Evolutionary conservation across 2,888 invertebrate species (phyloP).

Genomic region (Hemicrepidius hirtus): DNA sequence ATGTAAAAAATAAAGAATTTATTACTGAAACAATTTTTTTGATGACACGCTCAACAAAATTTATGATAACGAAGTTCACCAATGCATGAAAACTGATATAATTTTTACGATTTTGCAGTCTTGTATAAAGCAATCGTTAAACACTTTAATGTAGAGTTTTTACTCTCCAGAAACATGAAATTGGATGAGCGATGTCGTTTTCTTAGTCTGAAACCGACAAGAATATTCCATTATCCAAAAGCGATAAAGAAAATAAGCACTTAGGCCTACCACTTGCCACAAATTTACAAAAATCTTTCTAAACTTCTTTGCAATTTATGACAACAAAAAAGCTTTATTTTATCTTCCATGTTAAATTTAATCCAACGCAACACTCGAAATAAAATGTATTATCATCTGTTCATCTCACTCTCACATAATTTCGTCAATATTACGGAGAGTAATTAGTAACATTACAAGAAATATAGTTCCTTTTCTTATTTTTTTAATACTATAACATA

Average conservation of each 20-base stretch:
- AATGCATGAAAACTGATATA: neutral
- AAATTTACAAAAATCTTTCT: neutral
- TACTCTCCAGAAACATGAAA: slow-evolving; percentile 1
- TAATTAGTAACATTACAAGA: no score
- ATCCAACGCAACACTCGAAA: no score
- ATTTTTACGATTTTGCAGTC: neutral
- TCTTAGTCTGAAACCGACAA: neutral
- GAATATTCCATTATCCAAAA: slow-evolving; percentile 15
- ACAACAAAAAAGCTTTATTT: no score
- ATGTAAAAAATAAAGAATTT: no score
- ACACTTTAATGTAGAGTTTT: slow-evolving; percentile 8
- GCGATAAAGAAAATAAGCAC: slow-evolving; percentile 9
- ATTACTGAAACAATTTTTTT: no score
- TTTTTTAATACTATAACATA: no score
- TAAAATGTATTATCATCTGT: no score
- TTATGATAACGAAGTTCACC: neutral
- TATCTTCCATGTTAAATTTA: no score
- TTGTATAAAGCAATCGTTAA: neutral
- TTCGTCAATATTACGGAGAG: no score
- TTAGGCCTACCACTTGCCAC: neutral
- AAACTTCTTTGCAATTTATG: neutral
- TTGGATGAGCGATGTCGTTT: slow-evolving; percentile 3
- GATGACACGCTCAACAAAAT: no score
- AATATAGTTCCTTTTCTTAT: no score
- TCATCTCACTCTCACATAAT: no score